Evolutionary conservation across 1,140 invertebrate genomes (phyloP), one percentile per base, ranked within the genome.

Genomic region (Nebria ingens): DNA sequence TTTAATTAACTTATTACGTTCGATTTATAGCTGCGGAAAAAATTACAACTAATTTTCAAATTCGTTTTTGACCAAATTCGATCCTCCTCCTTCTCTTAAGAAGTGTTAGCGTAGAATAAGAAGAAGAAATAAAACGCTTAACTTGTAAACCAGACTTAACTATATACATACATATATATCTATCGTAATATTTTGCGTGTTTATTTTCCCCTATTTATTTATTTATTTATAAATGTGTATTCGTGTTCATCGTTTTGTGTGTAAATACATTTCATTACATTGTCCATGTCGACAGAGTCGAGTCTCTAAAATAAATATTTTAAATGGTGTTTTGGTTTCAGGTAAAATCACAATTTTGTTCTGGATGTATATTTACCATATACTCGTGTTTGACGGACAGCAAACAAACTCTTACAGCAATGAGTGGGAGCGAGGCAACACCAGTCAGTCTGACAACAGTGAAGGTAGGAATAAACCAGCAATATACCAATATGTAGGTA

Each of bases 361-460:
- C 6, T 9, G n/a, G 25, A 34, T 34, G 6, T 34, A n/a, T 45
- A 17, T 45, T 45, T 45, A 17, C 40, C 4, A 4, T 45, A 17
- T 45, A 9, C 40, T 45, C 40, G 9, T 12, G 6, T 45, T 45
- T 45, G 40, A 45, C 40, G 40, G 40, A 45, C 40, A 45, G 40
- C 40, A 45, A 45, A 45, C 40, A 45, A 45, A 34, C 25, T 6
- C n/a, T 34, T 34, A 34, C n/a, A 9, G 25, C n/a, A 34, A 34
- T 34, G 25, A 34, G n/a, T n/a, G n/a, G n/a, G n/a, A n/a, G n/a
- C n/a, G n/a, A n/a, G n/a, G n/a, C n/a, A n/a, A n/a, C n/a, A n/a
- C n/a, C n/a, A n/a, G n/a, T n/a, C 25, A 29, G 25, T 29, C 25
- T 6, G 25, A 6, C 13, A 29, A 6, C 25, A 29, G 4, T 29